A percentile compares a stretch with the other conserved stretches of the same genome.
phyloP scores from a whole-genome alignment of 2,797 vertebrate genomes.

The Knipowitschia caucasica region DNA sequence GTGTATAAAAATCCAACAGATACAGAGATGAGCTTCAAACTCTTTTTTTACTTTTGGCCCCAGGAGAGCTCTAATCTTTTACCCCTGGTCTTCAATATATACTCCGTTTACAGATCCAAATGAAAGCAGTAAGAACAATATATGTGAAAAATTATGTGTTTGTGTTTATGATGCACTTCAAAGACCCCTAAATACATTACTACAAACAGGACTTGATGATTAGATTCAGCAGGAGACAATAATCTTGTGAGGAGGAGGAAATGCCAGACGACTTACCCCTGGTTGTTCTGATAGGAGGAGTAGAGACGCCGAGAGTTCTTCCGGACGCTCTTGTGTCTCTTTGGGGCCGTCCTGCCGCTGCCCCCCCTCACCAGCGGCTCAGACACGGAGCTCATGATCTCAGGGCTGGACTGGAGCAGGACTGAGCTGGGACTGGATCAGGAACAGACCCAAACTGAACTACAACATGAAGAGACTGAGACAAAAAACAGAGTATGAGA shows the following conservation, averaged over 20 bases:
- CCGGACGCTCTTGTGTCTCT: constrained; percentile 78
- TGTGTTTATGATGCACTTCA: constrained; percentile 6
- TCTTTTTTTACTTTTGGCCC: too few species aligned
- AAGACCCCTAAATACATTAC: constrained; percentile 6
- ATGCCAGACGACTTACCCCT: constrained; percentile 73
- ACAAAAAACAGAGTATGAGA: background rate
- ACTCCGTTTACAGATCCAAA: too few species aligned
- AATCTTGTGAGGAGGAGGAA: constrained; percentile 5
- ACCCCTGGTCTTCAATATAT: too few species aligned
- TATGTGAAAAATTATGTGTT: too few species aligned
- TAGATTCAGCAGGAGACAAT: constrained; percentile 11
- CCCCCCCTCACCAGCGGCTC: constrained; percentile 60
- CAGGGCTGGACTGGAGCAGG: constrained; percentile 7
- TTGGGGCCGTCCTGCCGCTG: constrained; percentile 69
- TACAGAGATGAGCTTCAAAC: too few species aligned
- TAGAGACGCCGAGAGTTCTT: constrained; percentile 81
- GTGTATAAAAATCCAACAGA: too few species aligned
- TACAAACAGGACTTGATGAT: constrained; percentile 12
- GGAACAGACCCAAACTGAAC: background rate
- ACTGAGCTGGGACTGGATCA: background rate
- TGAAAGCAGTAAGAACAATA: too few species aligned
- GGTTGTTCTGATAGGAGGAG: constrained; percentile 77
- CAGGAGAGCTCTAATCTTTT: too few species aligned
- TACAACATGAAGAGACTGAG: background rate
- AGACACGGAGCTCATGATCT: constrained; percentile 69